phyloP scores from a whole-genome alignment of 2,888 invertebrate genomes.

The Crossocerus cetratus region DNA sequence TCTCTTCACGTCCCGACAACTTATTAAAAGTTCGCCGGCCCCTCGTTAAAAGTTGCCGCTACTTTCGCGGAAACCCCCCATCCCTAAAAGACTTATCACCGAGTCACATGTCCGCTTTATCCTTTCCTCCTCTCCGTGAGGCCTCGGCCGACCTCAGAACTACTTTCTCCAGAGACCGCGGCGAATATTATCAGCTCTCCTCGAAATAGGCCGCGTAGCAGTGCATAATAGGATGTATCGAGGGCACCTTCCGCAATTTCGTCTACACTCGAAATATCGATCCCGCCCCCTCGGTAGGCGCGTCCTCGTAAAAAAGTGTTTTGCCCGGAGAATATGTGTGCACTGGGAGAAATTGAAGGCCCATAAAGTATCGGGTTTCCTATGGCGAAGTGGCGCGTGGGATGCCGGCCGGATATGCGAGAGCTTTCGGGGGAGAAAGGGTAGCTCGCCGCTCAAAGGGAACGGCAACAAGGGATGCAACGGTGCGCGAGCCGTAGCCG shows the following conservation, averaged over 20 bases:
- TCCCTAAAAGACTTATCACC: slow-evolving; percentile 31
- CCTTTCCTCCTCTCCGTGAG: no score
- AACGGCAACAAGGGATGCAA: slow-evolving; percentile 5
- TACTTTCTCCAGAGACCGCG: no score
- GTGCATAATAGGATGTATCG: no score
- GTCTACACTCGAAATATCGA: slow-evolving; percentile 4
- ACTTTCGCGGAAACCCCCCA: slow-evolving; percentile 38
- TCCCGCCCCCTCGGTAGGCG: slow-evolving; percentile 1
- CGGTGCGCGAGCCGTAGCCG: neutral
- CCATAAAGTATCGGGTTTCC: slow-evolving; percentile 14
- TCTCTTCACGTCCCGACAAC: slow-evolving; percentile 39
- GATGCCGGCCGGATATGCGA: no score
- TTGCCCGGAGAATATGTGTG: slow-evolving; percentile 13
- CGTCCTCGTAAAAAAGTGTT: slow-evolving; percentile 6
- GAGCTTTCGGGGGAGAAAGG: neutral
- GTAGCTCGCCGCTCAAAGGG: neutral
- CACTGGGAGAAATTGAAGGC: neutral
- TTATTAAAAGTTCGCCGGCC: slow-evolving; percentile 37
- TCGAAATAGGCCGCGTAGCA: no score
- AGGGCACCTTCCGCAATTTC: neutral
- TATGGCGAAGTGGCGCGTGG: no score
- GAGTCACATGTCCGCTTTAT: slow-evolving; percentile 1
- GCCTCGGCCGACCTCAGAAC: no score
- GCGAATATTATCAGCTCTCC: no score
- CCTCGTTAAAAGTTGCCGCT: slow-evolving; percentile 34